Evolutionary conservation across 2,113 vertebrate genomes (phyloP).

Genomic region (Melanostigma gelatinosum): DNA sequence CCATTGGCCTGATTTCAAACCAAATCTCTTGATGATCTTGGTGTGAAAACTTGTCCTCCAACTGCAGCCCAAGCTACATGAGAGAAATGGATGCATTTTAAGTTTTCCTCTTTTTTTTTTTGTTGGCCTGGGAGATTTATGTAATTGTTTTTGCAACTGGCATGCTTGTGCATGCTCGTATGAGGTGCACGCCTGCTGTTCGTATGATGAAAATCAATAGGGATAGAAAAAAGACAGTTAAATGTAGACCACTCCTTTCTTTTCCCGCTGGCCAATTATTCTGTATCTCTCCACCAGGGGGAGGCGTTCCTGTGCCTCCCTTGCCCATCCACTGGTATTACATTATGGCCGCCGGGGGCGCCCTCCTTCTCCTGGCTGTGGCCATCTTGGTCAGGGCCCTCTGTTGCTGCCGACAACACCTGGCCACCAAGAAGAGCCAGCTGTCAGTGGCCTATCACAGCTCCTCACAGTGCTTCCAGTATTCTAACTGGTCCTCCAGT

Average conservation of each 20-base stretch:
- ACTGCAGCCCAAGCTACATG: conserved; percentile 59
- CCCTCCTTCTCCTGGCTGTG: conserved; percentile 95
- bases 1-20: conserved; percentile 60
- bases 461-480: conserved; percentile 97
- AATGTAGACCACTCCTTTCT: conserved; percentile 68
- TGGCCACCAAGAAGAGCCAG: conserved; percentile 98
- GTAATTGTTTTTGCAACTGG: conserved; percentile 73
- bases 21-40: conserved; percentile 71
- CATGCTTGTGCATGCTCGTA: conserved; percentile 80
- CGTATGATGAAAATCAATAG: conserved; percentile 51
- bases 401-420: conserved; percentile 97
- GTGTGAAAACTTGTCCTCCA: conserved; percentile 76
- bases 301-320: conserved; percentile 95
- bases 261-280: conserved; percentile 91
- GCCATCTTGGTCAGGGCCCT: conserved; percentile 95
- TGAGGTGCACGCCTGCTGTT: conserved; percentile 73
- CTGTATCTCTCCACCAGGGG: conserved; percentile 99
- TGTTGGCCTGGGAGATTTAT: conserved; percentile 68
- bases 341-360: conserved; percentile 97
- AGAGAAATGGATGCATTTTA: conserved; percentile 69
- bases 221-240: conserved; percentile 38
- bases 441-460: conserved; percentile 99
- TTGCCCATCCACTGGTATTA: conserved; percentile 99
- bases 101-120: conserved; percentile 43
- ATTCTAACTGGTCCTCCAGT: conserved; percentile 88